Percentiles rank a stretch among this genome's conserved stretches.
Conservation (phyloP, 2,797 vertebrate genomes). For the Liasis olivaceus region DNA sequence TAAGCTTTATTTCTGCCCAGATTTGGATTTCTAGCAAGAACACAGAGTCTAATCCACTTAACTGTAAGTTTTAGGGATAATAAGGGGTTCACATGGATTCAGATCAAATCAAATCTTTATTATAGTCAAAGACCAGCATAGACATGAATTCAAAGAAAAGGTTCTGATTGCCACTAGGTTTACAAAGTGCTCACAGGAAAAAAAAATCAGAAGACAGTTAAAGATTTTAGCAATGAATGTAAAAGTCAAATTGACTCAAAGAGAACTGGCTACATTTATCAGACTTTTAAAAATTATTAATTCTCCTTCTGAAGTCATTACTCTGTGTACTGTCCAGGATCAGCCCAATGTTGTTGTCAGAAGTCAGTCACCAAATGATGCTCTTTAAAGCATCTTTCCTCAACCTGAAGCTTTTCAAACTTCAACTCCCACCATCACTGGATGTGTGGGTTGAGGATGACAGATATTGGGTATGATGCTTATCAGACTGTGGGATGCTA, state of each 20-base stretch:
- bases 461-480: too few relatives aligned
- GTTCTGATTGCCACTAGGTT: background rate
- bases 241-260: background rate
- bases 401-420: too few relatives aligned
- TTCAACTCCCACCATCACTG: too few relatives aligned
- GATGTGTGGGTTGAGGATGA: too few relatives aligned
- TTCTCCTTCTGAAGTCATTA: background rate
- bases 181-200: background rate
- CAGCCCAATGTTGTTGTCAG: background rate
- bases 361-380: background rate
- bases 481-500: too few relatives aligned
- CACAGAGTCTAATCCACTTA: conserved; percentile 5
- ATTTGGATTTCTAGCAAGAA: background rate
- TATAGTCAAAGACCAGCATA: too few relatives aligned
- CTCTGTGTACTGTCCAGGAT: background rate
- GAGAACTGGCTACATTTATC: background rate
- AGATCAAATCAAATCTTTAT: background rate
- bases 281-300: background rate
- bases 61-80: conserved; percentile 36
- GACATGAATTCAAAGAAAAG: background rate
- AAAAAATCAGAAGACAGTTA: background rate
- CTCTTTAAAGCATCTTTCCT: background rate
- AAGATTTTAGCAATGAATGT: background rate
- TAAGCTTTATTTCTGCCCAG: background rate
- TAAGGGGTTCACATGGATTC: background rate